A percentile compares a stretch with the other conserved stretches of the same genome.
Conservation (phyloP, 92 coral and sea anemone genomes). For the Blastomussa wellsi region DNA sequence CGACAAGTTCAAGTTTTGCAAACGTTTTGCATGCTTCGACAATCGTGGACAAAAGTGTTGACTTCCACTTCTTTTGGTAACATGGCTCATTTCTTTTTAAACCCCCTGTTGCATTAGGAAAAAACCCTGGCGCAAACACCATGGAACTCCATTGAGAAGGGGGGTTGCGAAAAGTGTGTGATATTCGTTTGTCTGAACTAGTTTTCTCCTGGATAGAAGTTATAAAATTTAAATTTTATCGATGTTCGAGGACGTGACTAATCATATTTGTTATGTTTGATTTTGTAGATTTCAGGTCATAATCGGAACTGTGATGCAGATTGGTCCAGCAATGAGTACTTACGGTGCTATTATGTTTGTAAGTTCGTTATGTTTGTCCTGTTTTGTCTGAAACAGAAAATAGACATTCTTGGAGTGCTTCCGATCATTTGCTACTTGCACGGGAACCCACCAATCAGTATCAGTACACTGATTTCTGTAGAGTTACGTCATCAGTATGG, state of each 20-base stretch:
- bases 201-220: no score
- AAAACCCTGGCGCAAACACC: no score
- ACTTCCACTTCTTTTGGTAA: no score
- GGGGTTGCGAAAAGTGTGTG: no score
- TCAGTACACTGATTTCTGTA: neutral
- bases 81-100: no score
- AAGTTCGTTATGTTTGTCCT: conserved; percentile 36
- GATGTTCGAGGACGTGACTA: neutral
- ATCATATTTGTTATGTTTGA: neutral
- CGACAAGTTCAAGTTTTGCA: neutral
- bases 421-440: neutral
- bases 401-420: neutral
- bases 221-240: no score
- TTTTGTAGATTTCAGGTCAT: conserved; percentile 84
- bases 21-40: neutral
- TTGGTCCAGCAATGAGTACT: conserved; percentile 90
- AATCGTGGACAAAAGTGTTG: no score
- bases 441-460: neutral
- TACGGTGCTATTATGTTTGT: conserved; percentile 93
- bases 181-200: no score
- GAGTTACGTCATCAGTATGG: neutral
- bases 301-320: conserved; percentile 92
- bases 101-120: no score
- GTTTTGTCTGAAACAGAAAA: neutral
- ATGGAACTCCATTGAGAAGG: no score